Conservation (phyloP, 2,888 invertebrate species). For the Sycophila texana region DNA sequence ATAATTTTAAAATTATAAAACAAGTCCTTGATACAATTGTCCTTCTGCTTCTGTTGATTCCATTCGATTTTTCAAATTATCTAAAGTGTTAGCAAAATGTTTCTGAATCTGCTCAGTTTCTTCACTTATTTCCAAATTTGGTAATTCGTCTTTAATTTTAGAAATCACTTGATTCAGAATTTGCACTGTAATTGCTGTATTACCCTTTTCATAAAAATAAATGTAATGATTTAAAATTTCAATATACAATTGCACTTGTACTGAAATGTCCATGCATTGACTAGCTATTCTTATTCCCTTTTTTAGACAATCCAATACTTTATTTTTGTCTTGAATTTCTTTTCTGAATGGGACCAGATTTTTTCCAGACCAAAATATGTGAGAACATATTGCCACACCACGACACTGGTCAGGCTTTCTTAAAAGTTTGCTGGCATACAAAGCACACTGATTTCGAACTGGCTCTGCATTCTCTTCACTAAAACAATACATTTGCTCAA, state of each 20-base stretch:
- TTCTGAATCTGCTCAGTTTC: slow-evolving; percentile 98
- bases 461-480: slow-evolving; percentile 98
- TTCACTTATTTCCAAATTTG: slow-evolving; percentile 94
- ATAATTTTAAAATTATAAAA: slow-evolving; percentile 77
- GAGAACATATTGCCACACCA: slow-evolving; percentile 94
- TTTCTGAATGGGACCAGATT: slow-evolving; percentile 76
- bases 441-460: slow-evolving; percentile 94
- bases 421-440: slow-evolving; percentile 95
- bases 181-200: slow-evolving; percentile 81
- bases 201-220: slow-evolving; percentile 93
- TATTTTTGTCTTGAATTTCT: slow-evolving; percentile 90
- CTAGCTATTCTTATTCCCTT: slow-evolving; percentile 96
- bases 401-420: slow-evolving; percentile 99
- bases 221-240: slow-evolving; percentile 96
- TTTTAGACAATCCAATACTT: slow-evolving; percentile 95
- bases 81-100: slow-evolving; percentile 93
- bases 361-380: slow-evolving; percentile 97
- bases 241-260: slow-evolving; percentile 96
- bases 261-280: slow-evolving; percentile 97
- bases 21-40: slow-evolving; percentile 81
- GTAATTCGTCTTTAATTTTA: slow-evolving; percentile 94
- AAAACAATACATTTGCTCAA: slow-evolving; percentile 96
- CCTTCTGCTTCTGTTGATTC: slow-evolving; percentile 83
- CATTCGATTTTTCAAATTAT: slow-evolving; percentile 85
- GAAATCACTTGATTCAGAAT: slow-evolving; percentile 87